These are phyloP conservation scores for Hydraecia micacea DNA, from an alignment of 2,888 invertebrate genomes.

Conservation along the genomic window DNA sequence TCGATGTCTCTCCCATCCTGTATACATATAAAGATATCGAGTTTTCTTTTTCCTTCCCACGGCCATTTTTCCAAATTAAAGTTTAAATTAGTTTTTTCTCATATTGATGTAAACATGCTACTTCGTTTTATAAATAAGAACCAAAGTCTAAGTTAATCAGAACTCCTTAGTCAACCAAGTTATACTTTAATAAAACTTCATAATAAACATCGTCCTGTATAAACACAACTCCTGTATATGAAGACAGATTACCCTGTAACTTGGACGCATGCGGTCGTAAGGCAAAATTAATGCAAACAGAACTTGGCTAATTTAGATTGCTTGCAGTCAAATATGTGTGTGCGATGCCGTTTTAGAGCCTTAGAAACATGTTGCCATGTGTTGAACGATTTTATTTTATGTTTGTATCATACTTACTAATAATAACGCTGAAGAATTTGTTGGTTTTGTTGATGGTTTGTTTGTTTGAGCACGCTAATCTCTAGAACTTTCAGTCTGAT, in stretches of 20 bases:
- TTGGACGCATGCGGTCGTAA: conserved; percentile 4
- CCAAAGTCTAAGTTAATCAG: not conserved
- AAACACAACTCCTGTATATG: not conserved
- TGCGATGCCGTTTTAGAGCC: not conserved
- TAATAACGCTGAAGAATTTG: too few species aligned
- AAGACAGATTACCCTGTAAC: conserved; percentile 20
- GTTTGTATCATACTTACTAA: too few species aligned
- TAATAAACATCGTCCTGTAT: conserved; percentile 3
- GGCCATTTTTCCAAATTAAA: not conserved
- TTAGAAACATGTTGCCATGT: not conserved
- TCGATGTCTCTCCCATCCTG: too few species aligned
- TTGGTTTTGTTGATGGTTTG: too few species aligned
- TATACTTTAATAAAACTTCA: conserved; percentile 2
- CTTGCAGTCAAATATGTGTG: not conserved
- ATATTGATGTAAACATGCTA: not conserved
- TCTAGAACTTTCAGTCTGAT: too few species aligned
- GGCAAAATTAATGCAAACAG: conserved; percentile 22
- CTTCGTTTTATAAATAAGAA: not conserved
- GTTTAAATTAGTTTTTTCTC: not conserved
- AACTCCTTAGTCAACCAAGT: not conserved
- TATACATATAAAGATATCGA: not conserved
- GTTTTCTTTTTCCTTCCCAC: not conserved
- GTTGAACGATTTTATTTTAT: too few species aligned
- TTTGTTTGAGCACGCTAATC: too few species aligned
- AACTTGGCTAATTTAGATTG: conserved; percentile 34